Percentiles rank a stretch among this genome's conserved stretches.
These are phyloP conservation scores for Vidua chalybeata DNA, from an alignment of 2,113 vertebrate species.

Conservation along the genomic window DNA sequence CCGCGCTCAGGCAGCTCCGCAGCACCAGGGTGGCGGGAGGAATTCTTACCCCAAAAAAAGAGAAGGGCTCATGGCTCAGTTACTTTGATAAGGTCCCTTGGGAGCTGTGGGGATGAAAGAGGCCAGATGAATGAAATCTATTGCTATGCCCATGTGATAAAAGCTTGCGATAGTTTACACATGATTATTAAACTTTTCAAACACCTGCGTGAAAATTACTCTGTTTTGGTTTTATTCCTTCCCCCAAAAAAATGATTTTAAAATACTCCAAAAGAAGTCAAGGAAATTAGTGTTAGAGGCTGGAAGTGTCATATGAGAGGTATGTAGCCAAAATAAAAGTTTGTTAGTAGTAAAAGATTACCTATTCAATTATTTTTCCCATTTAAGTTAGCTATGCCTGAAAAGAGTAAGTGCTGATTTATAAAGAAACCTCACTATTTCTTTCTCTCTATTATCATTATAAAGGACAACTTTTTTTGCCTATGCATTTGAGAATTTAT, in stretches of 20 bases:
- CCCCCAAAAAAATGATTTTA: background rate
- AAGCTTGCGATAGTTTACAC: background rate
- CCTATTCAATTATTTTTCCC: background rate
- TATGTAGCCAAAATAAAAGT: background rate
- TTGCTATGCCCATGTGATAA: background rate
- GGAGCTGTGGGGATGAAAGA: background rate
- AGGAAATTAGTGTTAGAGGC: background rate
- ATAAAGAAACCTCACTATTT: background rate
- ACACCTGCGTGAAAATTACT: background rate
- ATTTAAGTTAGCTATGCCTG: background rate
- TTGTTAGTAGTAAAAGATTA: background rate
- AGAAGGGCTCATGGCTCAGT: background rate
- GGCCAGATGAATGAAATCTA: background rate
- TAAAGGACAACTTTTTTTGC: background rate
- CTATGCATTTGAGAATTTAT: constrained; percentile 16
- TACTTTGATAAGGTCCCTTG: background rate
- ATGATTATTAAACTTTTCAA: background rate
- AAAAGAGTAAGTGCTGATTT: background rate
- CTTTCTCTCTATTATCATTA: background rate
- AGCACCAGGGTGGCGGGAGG: background rate
- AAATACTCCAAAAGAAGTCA: background rate
- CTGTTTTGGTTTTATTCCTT: background rate
- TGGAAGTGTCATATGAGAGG: background rate
- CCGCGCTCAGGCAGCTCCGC: background rate
- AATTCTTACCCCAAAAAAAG: background rate